Conservation (phyloP, 2,113 vertebrate species). For the Bucco capensis region DNA sequence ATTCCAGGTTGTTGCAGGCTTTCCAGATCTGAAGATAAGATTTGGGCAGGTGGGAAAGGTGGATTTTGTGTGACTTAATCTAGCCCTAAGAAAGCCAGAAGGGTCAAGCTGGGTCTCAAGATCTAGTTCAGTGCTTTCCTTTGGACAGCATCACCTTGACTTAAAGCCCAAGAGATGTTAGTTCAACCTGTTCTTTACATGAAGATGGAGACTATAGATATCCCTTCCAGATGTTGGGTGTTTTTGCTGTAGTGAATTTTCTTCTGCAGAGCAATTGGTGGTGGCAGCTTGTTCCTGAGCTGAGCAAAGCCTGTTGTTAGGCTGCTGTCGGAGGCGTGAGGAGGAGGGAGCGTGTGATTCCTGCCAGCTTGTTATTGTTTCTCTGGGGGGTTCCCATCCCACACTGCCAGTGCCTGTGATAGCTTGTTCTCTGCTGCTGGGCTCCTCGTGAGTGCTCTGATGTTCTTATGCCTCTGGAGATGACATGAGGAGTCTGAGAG, state of each 20-base stretch:
- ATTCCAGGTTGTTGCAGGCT: not conserved
- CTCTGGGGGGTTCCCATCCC: not conserved
- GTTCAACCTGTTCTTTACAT: not conserved
- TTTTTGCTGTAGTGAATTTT: not conserved
- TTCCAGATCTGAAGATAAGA: not conserved
- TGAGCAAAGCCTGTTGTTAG: not conserved
- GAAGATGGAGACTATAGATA: not conserved
- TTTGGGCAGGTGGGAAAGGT: not conserved
- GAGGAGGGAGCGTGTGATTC: not conserved
- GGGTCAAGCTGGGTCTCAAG: not conserved
- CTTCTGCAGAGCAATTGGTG: not conserved
- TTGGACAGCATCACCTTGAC: not conserved
- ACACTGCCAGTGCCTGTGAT: not conserved
- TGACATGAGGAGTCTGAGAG: accelerated
- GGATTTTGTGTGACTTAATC: not conserved
- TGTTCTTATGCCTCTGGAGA: not conserved
- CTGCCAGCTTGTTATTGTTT: not conserved
- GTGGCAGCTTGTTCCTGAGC: not conserved
- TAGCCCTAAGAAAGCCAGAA: not conserved
- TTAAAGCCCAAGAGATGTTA: not conserved
- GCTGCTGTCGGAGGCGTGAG: not conserved
- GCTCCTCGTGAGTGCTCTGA: not conserved
- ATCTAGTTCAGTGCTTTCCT: not conserved
- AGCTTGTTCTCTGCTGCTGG: not conserved
- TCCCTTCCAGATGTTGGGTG: not conserved